Evolutionary conservation across 1,140 invertebrate genomes (phyloP).

Genomic region (Sitodiplosis mosellana): DNA sequence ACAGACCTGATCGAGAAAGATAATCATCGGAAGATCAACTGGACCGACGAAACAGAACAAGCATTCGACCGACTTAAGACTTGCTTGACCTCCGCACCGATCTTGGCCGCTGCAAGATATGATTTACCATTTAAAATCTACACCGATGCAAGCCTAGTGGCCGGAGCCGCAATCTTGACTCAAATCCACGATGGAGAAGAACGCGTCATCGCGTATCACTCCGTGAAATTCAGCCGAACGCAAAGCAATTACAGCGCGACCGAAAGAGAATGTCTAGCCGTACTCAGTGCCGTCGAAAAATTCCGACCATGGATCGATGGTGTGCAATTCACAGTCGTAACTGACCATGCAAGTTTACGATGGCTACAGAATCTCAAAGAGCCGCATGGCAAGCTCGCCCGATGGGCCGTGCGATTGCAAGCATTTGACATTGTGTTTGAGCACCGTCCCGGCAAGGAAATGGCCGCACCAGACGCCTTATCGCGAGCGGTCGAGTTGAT

Average conservation of each 20-base stretch:
- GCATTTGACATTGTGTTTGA: constrained; percentile 22
- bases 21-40: not conserved
- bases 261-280: constrained; percentile 28
- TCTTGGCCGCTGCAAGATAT: not conserved
- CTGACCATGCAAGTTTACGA: constrained; percentile 26
- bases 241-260: constrained; percentile 23
- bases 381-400: constrained; percentile 19
- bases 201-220: not conserved
- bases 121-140: not conserved
- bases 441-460: constrained; percentile 20
- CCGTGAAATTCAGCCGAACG: constrained; percentile 1
- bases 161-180: not conserved
- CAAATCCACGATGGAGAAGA: not conserved
- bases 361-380: constrained; percentile 27
- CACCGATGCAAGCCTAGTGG: not conserved
- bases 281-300: constrained; percentile 25
- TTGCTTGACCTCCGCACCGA: not conserved
- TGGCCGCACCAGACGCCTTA: constrained; percentile 19
- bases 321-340: constrained; percentile 24
- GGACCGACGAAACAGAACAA: not conserved
- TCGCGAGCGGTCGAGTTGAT: constrained; percentile 8
- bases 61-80: not conserved
- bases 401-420: constrained; percentile 25
- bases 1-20: not conserved
- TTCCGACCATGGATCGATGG: constrained; percentile 25